These are phyloP conservation scores for Kryptopterus vitreolus DNA, from an alignment of 2,797 vertebrate genomes.

Conservation along the genomic window DNA sequence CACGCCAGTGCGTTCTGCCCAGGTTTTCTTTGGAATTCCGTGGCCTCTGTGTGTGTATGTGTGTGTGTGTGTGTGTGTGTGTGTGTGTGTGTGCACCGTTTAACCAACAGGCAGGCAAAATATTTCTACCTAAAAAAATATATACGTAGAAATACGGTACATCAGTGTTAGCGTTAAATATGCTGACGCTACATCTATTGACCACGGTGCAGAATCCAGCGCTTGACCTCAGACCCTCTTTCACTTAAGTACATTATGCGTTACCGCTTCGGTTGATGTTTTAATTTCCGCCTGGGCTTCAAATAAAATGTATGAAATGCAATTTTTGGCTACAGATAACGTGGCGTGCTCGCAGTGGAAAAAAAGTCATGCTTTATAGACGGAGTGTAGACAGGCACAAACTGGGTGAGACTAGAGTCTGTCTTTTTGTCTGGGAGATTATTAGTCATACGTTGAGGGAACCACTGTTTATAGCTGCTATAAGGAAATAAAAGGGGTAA, in stretches of 20 bases:
- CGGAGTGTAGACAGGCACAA: background rate
- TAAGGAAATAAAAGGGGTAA: background rate
- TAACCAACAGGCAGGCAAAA: background rate
- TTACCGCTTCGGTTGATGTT: constrained; percentile 59
- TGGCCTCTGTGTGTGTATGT: background rate
- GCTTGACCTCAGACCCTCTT: constrained; percentile 16
- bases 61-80: background rate
- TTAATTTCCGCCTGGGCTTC: background rate
- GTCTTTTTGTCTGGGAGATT: constrained; percentile 35
- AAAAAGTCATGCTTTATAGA: background rate
- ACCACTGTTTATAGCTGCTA: background rate
- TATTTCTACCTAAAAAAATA: background rate
- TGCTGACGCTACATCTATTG: constrained; percentile 10
- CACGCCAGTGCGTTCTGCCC: constrained; percentile 31
- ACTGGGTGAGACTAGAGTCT: constrained; percentile 5
- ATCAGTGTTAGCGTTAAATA: background rate
- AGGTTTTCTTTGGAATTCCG: background rate
- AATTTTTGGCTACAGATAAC: background rate
- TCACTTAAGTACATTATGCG: constrained; percentile 37
- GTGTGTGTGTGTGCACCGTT: background rate
- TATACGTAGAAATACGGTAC: too few relatives aligned
- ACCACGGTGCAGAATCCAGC: constrained; percentile 11
- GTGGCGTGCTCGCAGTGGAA: background rate
- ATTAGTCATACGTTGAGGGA: constrained; percentile 8
- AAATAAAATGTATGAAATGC: background rate